Percentiles rank a stretch among this genome's conserved stretches.
These are phyloP conservation scores for Ptyas mucosa DNA, from an alignment of 2,113 vertebrate species.

Conservation along the genomic window DNA sequence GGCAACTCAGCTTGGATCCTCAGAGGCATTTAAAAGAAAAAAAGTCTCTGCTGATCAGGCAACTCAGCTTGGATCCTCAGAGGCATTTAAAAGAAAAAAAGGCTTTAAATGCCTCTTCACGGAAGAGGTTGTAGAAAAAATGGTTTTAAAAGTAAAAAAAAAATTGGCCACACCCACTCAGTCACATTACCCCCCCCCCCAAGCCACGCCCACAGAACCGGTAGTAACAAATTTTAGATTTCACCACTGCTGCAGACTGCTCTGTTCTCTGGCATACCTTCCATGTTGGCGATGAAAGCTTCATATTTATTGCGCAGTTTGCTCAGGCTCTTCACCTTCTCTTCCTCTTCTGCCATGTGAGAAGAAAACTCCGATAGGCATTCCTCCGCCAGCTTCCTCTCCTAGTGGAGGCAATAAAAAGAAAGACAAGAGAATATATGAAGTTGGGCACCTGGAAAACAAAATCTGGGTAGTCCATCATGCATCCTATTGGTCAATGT, in stretches of 20 bases:
- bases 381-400: conserved; percentile 84
- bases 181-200: no score
- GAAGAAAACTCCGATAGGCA: conserved; percentile 80
- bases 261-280: conserved; percentile 68
- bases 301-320: conserved; percentile 90
- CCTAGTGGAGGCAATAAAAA: conserved; percentile 59
- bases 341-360: conserved; percentile 85
- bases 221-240: no score
- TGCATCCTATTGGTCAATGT: not conserved
- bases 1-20: no score
- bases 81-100: no score
- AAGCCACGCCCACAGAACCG: no score
- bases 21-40: no score
- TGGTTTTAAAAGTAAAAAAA: no score
- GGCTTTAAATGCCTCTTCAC: no score
- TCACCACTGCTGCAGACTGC: not conserved
- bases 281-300: conserved; percentile 82
- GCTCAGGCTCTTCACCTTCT: conserved; percentile 86
- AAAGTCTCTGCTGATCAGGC: no score
- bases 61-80: no score
- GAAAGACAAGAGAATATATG: not conserved
- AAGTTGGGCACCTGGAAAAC: not conserved
- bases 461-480: not conserved
- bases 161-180: no score
- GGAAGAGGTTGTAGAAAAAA: no score